phyloP scores from a whole-genome alignment of 2,113 vertebrate genomes.

The Vidua chalybeata region DNA sequence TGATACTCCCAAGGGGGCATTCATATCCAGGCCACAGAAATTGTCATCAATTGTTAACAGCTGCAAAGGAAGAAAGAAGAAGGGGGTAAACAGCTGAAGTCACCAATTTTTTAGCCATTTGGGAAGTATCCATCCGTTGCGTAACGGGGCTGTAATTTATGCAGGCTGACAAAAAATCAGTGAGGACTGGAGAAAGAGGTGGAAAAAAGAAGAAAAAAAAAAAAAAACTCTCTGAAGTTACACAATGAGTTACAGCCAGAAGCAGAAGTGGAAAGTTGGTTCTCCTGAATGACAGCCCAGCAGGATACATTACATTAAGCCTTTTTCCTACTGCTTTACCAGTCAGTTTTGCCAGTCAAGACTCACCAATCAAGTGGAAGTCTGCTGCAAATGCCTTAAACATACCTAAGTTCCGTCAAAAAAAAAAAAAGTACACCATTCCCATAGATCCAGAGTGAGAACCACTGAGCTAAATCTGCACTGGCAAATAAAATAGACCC shows the following conservation, averaged over 20 bases:
- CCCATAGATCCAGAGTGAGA: neutral
- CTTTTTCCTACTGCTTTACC: conserved; percentile 46
- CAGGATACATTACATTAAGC: neutral
- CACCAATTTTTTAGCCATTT: neutral
- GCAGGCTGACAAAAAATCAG: neutral
- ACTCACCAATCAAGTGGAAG: neutral
- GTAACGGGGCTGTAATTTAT: neutral
- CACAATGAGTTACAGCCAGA: neutral
- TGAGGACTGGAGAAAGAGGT: neutral
- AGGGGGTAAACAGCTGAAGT: neutral
- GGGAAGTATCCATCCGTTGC: neutral
- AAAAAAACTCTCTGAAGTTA: neutral
- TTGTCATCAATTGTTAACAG: conserved; percentile 96
- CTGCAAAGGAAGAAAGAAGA: conserved; percentile 59
- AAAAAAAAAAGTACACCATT: neutral
- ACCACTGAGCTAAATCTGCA: neutral
- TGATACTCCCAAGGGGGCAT: conserved; percentile 93
- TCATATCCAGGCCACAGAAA: conserved; percentile 99
- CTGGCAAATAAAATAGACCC: neutral
- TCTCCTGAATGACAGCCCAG: conserved; percentile 12
- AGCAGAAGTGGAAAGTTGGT: conserved; percentile 7
- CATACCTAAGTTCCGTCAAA: neutral
- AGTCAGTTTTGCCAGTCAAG: conserved; percentile 11
- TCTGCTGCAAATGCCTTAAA: conserved; percentile 4
- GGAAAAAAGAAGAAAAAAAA: neutral